Conservation (phyloP, 2,888 invertebrate genomes). For the Parelbella ahira region DNA sequence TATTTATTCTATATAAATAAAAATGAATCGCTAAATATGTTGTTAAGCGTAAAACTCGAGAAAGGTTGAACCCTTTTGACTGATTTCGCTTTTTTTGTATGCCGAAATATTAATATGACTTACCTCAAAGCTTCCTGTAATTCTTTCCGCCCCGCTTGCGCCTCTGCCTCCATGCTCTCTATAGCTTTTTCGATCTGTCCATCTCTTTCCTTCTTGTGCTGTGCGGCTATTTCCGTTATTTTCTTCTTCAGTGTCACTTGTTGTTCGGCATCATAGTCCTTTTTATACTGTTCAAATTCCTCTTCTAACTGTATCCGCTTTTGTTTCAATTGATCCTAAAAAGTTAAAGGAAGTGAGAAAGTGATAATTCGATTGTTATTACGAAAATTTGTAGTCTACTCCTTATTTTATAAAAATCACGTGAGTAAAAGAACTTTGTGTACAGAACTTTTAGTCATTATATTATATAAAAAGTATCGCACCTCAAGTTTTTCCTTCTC, state of each 20-base stretch:
- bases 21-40: no score
- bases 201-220: conserved; percentile 87
- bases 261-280: conserved; percentile 82
- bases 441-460: no score
- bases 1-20: no score
- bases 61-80: no score
- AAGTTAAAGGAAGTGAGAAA: not conserved
- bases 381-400: no score
- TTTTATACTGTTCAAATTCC: conserved; percentile 83
- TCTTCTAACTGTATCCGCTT: conserved; percentile 81
- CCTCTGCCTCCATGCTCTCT: conserved; percentile 84
- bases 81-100: no score
- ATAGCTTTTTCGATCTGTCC: conserved; percentile 88
- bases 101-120: no score
- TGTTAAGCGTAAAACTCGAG: no score
- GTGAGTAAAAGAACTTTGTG: no score
- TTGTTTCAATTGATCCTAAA: conserved; percentile 67
- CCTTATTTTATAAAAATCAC: no score
- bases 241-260: conserved; percentile 81
- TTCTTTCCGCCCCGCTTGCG: conserved; percentile 79
- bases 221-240: conserved; percentile 84
- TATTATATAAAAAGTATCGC: no score
- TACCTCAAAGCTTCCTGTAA: conserved; percentile 81
- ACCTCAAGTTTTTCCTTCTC: conserved; percentile 57
- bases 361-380: no score